Conservation (phyloP, 2,888 invertebrate genomes). For the Drosophila testacea region DNA sequence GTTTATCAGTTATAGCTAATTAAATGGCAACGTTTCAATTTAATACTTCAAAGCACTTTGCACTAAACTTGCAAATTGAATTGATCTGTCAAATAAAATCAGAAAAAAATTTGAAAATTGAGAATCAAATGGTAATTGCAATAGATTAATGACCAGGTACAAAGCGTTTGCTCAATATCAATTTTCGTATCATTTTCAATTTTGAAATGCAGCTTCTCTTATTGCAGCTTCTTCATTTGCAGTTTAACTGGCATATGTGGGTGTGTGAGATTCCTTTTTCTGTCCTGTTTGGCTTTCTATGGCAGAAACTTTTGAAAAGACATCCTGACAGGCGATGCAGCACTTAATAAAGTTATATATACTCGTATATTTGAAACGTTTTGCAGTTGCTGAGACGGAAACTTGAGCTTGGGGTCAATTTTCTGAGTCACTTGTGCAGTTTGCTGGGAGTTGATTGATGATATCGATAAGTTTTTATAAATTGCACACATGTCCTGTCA, state of each 20-base stretch:
- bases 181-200: constrained; percentile 22
- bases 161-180: constrained; percentile 52
- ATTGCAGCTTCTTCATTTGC: constrained; percentile 10
- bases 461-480: constrained; percentile 83
- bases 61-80: background rate
- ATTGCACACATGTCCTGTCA: constrained; percentile 62
- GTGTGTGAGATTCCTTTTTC: constrained; percentile 3
- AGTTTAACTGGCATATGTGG: background rate
- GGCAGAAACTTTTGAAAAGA: constrained; percentile 43
- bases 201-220: constrained; percentile 6
- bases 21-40: background rate
- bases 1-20: background rate
- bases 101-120: constrained; percentile 13
- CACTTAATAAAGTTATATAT: constrained; percentile 74
- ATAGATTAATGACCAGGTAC: constrained; percentile 40
- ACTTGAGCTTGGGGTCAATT: constrained; percentile 38
- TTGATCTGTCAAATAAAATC: background rate
- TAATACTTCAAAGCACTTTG: background rate
- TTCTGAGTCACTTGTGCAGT: constrained; percentile 15
- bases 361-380: constrained; percentile 34
- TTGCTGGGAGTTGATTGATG: constrained; percentile 77
- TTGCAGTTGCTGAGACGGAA: constrained; percentile 27
- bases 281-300: constrained; percentile 8
- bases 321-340: constrained; percentile 37
- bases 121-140: constrained; percentile 30